Conservation (phyloP, 2,888 invertebrate genomes). For the Epinotia bilunana region DNA sequence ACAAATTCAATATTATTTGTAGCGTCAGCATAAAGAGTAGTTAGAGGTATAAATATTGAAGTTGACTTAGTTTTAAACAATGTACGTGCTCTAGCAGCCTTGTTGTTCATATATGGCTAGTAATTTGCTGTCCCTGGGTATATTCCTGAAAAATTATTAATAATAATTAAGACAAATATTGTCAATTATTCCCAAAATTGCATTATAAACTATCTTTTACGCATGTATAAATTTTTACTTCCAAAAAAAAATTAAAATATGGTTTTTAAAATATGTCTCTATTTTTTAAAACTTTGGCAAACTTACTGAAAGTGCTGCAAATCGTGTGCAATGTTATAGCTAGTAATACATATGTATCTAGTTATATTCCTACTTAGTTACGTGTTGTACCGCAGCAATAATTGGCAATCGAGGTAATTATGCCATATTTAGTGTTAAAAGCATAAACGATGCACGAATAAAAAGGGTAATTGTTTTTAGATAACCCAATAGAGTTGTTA, state of each 20-base stretch:
- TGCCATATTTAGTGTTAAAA: slow-evolving; percentile 6
- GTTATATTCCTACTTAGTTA: neutral
- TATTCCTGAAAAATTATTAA: too few relatives aligned
- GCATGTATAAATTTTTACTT: too few relatives aligned
- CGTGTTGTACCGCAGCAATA: slow-evolving; percentile 3
- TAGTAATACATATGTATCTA: neutral
- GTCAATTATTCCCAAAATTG: too few relatives aligned
- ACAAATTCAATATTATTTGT: neutral
- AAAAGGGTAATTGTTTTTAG: slow-evolving; percentile 28
- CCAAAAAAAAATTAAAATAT: too few relatives aligned
- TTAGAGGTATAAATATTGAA: neutral
- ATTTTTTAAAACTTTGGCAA: too few relatives aligned
- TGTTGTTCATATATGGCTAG: neutral
- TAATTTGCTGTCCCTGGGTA: too few relatives aligned
- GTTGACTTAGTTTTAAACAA: neutral
- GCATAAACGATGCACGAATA: slow-evolving; percentile 6
- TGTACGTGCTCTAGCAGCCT: neutral
- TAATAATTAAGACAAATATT: too few relatives aligned
- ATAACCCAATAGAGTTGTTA: slow-evolving; percentile 36
- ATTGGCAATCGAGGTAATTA: slow-evolving; percentile 10
- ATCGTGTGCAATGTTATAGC: neutral
- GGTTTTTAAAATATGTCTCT: too few relatives aligned
- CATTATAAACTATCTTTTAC: too few relatives aligned
- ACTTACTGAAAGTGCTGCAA: neutral
- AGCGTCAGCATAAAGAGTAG: neutral